A percentile compares a stretch with the other conserved stretches of the same genome.
These are phyloP conservation scores for Cecropterus lyciades DNA, from an alignment of 1,140 invertebrate species.

Conservation along the genomic window DNA sequence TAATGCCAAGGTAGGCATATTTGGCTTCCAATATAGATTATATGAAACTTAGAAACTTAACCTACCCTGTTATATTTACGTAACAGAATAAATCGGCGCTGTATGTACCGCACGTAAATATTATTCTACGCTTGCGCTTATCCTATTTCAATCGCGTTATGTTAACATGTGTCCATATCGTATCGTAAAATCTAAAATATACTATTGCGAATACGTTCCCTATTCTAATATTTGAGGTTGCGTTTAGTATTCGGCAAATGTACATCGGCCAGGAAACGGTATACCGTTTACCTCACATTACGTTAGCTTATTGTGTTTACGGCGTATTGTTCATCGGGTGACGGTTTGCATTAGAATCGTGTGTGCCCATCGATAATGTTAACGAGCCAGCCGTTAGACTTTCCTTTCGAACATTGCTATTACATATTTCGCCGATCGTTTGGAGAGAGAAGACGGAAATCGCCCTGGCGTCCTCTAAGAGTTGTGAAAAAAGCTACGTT, in stretches of 20 bases:
- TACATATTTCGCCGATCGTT: neutral
- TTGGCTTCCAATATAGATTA: neutral
- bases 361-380: constrained; percentile 17
- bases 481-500: no score
- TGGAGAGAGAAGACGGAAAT: no score
- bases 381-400: neutral
- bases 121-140: neutral
- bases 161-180: constrained; percentile 17
- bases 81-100: neutral
- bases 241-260: constrained; percentile 64
- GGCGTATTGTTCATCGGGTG: constrained; percentile 58
- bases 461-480: no score
- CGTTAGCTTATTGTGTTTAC: constrained; percentile 70
- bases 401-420: constrained; percentile 7
- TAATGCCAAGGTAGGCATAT: no score
- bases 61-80: neutral
- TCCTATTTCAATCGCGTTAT: constrained; percentile 8
- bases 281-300: constrained; percentile 72
- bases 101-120: neutral
- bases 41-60: neutral
- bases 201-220: neutral
- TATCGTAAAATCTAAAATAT: constrained; percentile 21
- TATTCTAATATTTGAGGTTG: constrained; percentile 47
- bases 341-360: constrained; percentile 61
- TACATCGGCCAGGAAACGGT: constrained; percentile 56